Evolutionary conservation across 2,888 invertebrate species (phyloP).

Genomic region (Hirtodrosophila histrioides): DNA sequence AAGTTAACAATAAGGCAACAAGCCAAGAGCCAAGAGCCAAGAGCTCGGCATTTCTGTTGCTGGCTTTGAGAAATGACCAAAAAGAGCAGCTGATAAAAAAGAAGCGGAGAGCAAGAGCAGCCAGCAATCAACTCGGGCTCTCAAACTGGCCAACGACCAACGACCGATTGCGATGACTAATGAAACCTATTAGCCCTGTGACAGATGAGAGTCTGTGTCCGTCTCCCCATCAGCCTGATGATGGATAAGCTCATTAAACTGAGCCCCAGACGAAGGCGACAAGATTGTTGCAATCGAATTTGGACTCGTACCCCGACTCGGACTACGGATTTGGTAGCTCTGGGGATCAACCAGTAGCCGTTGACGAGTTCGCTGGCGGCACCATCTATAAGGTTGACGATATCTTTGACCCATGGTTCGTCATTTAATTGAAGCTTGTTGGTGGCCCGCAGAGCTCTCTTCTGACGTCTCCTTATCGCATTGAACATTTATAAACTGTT

Average conservation of each 20-base stretch:
- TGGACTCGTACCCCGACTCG: no score
- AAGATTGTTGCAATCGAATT: constrained; percentile 39
- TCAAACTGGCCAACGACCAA: background rate
- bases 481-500: constrained; percentile 39
- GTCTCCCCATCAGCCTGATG: constrained; percentile 48
- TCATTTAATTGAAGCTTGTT: constrained; percentile 71
- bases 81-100: constrained; percentile 58
- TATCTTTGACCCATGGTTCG: constrained; percentile 41
- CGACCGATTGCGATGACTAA: constrained; percentile 69
- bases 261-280: constrained; percentile 43
- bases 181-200: constrained; percentile 78
- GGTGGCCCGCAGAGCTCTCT: constrained; percentile 54
- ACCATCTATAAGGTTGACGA: constrained; percentile 51
- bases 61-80: constrained; percentile 68
- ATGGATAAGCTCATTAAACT: constrained; percentile 77
- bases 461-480: constrained; percentile 50
- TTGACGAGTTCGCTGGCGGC: constrained; percentile 57
- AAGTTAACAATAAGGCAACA: constrained; percentile 26
- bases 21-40: constrained; percentile 14
- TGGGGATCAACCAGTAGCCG: constrained; percentile 66
- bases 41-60: constrained; percentile 8
- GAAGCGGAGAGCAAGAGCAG: constrained; percentile 10
- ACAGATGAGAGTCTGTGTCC: constrained; percentile 64
- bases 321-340: constrained; percentile 16
- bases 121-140: constrained; percentile 3